Evolutionary conservation across 2,113 vertebrate species (phyloP), one percentile per base, ranked within the genome.

Genomic region (Pachycephala philippinensis): DNA sequence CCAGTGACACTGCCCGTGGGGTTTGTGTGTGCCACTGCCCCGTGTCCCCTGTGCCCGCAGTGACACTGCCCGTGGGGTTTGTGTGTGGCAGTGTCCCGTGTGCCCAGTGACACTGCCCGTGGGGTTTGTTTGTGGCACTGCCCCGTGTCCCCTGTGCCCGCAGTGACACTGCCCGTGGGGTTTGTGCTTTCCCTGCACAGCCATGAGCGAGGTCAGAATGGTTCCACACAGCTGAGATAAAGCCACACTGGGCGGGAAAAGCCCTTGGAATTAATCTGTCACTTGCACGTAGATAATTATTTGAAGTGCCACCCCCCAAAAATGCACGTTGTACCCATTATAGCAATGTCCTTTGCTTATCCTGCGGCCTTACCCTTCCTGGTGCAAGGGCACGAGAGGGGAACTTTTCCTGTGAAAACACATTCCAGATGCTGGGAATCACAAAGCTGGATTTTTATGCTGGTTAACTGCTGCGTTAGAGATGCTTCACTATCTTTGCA

Each of bases 101-200:
- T n/a, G n/a, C n/a, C n/a, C n/a, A n/a, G n/a, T n/a, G n/a, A n/a
- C n/a, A n/a, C n/a, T n/a, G n/a, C n/a, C n/a, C n/a, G n/a, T n/a
- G n/a, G n/a, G n/a, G n/a, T n/a, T n/a, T n/a, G n/a, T n/a, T 4
- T 6, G 52, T 53, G 76, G 2, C 80, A 26, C 5, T 15, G 37
- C 13, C 13, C 9, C 3, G 8, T 15, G 68, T 19, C 31, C 85
- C 64, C 1, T 4, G 2, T 7, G 20, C 22, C 77, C 42, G 6
- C 8, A 19, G 42, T 1, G 0, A 22, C 44, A 1, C 63, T 5
- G 9, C 1, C 0, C 6, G 40, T 20, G 63, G 4, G 27, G 3
- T 40, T 39, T 10, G 59, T 81, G 60, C 54, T 57, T 49, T 57
- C 50, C 45, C 42, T 65, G 74, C 75, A 17, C 60, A 10, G 65